A percentile compares a stretch with the other conserved stretches of the same genome.
Conservation (phyloP, 2,113 vertebrate species). For the Heterochromis multidens region DNA sequence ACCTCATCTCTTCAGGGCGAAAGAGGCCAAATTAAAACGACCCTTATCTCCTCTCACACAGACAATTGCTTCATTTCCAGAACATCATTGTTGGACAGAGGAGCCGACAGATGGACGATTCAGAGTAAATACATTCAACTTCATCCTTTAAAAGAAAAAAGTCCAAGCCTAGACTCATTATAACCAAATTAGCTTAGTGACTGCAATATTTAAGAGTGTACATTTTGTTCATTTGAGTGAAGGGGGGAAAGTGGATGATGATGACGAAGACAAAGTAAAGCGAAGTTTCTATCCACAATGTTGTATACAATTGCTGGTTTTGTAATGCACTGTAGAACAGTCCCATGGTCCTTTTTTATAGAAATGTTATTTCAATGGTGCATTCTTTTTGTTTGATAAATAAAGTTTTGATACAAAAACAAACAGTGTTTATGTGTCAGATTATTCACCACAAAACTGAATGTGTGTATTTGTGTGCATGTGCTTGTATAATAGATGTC, state of each 20-base stretch:
- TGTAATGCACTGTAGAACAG: slow-evolving; percentile 95
- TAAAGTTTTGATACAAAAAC: slow-evolving; percentile 95
- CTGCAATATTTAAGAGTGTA: slow-evolving; percentile 84
- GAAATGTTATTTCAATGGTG: slow-evolving; percentile 93
- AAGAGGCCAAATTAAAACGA: slow-evolving; percentile 45
- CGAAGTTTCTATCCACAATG: slow-evolving; percentile 83
- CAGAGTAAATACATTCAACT: slow-evolving; percentile 52
- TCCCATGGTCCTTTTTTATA: slow-evolving; percentile 93
- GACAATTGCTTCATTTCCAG: slow-evolving; percentile 46
- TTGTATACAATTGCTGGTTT: slow-evolving; percentile 89
- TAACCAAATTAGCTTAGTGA: slow-evolving; percentile 88
- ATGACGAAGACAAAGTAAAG: slow-evolving; percentile 60
- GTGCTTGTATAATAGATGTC: background rate
- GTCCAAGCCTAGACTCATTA: slow-evolving; percentile 81
- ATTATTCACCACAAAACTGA: background rate
- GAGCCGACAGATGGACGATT: slow-evolving; percentile 4
- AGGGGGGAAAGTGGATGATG: slow-evolving; percentile 20
- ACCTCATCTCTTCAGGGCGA: slow-evolving; percentile 39
- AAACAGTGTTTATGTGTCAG: background rate
- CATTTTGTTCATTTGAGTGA: slow-evolving; percentile 79
- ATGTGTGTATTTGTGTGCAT: background rate
- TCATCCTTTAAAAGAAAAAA: slow-evolving; percentile 68
- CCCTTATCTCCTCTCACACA: slow-evolving; percentile 47
- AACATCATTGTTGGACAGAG: slow-evolving; percentile 19
- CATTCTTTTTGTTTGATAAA: slow-evolving; percentile 95